Conservation (phyloP, 2,797 vertebrate species). For the Danio kyathit region DNA sequence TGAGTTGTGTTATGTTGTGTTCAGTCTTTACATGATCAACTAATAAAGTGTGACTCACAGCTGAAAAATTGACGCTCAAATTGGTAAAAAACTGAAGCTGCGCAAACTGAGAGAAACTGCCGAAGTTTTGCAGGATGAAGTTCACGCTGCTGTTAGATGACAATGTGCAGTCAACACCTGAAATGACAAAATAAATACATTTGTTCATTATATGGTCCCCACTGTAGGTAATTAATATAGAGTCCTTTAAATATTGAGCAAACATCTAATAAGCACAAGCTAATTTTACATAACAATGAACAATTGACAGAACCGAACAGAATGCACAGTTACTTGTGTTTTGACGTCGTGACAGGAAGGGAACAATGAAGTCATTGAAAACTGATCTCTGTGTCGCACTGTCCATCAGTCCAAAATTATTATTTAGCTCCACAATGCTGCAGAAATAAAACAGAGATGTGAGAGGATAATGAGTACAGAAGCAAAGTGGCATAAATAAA, state of each 20-base stretch:
- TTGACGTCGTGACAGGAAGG: neutral
- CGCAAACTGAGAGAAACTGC: neutral
- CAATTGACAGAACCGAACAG: neutral
- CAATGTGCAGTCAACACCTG: constrained; percentile 21
- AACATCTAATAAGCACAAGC: neutral
- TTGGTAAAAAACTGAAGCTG: neutral
- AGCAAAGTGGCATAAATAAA: neutral
- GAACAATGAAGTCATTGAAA: constrained; percentile 40
- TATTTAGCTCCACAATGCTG: constrained; percentile 13
- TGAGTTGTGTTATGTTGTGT: neutral
- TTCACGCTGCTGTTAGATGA: constrained; percentile 6
- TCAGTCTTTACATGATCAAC: neutral
- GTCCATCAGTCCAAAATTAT: constrained; percentile 10
- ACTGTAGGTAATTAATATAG: neutral
- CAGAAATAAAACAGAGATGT: neutral
- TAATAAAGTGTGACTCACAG: constrained; percentile 6
- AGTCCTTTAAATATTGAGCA: neutral
- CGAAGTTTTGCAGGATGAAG: constrained; percentile 10
- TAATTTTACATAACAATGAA: neutral
- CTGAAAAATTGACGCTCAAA: constrained; percentile 15
- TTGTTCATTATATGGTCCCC: neutral
- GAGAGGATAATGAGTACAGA: neutral
- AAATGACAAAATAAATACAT: neutral
- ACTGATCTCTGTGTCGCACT: neutral
- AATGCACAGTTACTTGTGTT: neutral